Evolutionary conservation across 2,113 vertebrate species (phyloP).

Genomic region (Cheirogaleus medius): DNA sequence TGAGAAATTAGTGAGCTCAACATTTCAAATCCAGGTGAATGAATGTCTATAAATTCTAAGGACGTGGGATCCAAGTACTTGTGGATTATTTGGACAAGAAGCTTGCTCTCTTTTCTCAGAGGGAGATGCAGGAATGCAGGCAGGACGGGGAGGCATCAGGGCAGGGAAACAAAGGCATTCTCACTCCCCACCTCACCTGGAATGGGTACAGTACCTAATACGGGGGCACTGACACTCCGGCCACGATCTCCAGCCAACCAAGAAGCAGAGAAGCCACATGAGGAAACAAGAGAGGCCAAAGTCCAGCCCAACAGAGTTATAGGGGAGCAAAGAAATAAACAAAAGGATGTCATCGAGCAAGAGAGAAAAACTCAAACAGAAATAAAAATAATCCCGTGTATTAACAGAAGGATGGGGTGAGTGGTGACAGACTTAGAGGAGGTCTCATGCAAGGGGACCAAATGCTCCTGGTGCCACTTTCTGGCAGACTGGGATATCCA

Average conservation of each 20-base stretch:
- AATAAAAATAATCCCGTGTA: conserved; percentile 59
- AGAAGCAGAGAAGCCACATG: conserved; percentile 88
- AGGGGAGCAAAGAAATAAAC: conserved; percentile 82
- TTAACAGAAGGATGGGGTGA: not conserved
- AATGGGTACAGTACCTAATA: conserved; percentile 93
- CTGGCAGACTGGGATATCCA: not conserved
- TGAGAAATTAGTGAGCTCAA: not conserved
- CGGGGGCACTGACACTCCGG: conserved; percentile 97
- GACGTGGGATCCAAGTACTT: not conserved
- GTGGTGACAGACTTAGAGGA: not conserved
- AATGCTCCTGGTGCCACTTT: not conserved
- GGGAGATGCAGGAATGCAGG: not conserved
- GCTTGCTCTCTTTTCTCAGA: not conserved
- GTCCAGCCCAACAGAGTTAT: conserved; percentile 87
- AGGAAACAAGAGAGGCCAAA: conserved; percentile 85
- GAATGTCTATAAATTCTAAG: not conserved
- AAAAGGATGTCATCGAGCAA: conserved; percentile 81
- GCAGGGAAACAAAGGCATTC: conserved; percentile 28
- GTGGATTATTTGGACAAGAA: not conserved
- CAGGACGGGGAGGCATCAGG: not conserved
- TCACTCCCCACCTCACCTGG: conserved; percentile 72
- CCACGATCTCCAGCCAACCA: conserved; percentile 91
- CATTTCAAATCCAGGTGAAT: not conserved
- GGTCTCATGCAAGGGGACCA: not conserved
- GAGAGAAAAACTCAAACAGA: conserved; percentile 76